phyloP scores from a whole-genome alignment of 2,113 vertebrate genomes.

The Lagopus leucura region DNA sequence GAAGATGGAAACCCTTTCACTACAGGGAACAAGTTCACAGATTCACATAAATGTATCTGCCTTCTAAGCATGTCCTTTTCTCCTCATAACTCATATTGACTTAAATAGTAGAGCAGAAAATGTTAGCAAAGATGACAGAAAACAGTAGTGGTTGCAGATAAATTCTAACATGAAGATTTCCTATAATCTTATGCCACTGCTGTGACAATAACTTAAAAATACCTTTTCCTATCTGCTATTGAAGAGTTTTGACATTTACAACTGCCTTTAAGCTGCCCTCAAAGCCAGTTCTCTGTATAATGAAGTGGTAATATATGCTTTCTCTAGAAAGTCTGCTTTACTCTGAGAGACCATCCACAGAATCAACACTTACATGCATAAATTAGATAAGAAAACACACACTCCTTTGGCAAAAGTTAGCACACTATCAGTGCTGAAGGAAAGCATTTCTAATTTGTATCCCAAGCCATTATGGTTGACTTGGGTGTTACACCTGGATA shows the following conservation, averaged over 20 bases:
- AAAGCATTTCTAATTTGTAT: background rate
- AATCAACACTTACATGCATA: background rate
- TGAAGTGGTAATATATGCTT: background rate
- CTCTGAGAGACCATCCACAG: background rate
- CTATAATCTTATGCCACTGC: background rate
- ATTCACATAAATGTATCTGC: background rate
- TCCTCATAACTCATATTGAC: background rate
- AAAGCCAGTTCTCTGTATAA: background rate
- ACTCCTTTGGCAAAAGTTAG: background rate
- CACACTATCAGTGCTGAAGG: background rate
- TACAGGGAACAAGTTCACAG: background rate
- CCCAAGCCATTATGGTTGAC: background rate
- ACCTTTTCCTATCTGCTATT: background rate
- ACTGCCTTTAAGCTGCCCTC: background rate
- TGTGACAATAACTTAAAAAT: slow-evolving; percentile 5
- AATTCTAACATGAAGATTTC: slow-evolving; percentile 26
- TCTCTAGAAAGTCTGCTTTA: background rate
- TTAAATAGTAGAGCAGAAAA: slow-evolving; percentile 2
- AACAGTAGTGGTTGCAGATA: slow-evolving; percentile 18
- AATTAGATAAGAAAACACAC: background rate
- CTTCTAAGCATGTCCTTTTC: background rate
- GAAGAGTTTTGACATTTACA: background rate
- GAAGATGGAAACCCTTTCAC: background rate
- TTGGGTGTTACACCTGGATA: background rate
- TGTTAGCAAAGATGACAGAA: background rate